phyloP scores from a whole-genome alignment of 2,888 invertebrate genomes.

The Leptinotarsa haldemani region DNA sequence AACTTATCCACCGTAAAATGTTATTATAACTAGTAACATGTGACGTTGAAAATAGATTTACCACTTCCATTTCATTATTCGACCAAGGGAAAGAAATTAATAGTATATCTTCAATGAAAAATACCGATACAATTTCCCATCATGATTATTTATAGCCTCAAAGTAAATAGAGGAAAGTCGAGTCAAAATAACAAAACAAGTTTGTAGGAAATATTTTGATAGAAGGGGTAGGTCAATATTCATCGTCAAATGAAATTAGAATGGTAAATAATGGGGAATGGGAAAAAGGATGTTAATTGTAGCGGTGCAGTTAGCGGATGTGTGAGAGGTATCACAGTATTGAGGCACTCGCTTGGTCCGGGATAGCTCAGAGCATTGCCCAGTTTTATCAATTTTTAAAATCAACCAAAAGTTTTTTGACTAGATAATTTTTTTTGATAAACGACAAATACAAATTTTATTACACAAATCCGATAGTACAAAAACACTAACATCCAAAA shows the following conservation, averaged over 20 bases:
- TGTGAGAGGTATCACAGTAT: constrained; percentile 65
- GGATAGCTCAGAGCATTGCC: constrained; percentile 59
- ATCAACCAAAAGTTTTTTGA: constrained; percentile 56
- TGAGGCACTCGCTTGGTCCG: constrained; percentile 66
- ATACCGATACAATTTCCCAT: too few species aligned
- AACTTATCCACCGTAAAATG: constrained; percentile 43
- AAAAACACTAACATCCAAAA: constrained; percentile 29
- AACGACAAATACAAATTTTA: constrained; percentile 30
- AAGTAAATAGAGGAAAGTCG: too few species aligned
- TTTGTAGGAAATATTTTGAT: not conserved
- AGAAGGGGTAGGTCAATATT: constrained; percentile 35
- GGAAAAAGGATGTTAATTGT: constrained; percentile 48
- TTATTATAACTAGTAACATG: not conserved
- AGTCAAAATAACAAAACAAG: too few species aligned
- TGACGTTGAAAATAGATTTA: not conserved
- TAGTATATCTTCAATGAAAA: not conserved
- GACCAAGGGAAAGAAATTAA: not conserved
- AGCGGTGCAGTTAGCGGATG: constrained; percentile 60
- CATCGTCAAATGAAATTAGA: constrained; percentile 31
- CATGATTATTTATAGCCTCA: too few species aligned
- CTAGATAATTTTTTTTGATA: constrained; percentile 54
- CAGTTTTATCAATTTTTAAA: constrained; percentile 48
- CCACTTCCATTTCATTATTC: not conserved
- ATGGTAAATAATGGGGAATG: constrained; percentile 38
- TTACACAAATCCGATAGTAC: constrained; percentile 40